Evolutionary conservation across 1,140 invertebrate genomes (phyloP), one percentile per base, ranked within the genome.

Genomic region (Cylas formicarius): DNA sequence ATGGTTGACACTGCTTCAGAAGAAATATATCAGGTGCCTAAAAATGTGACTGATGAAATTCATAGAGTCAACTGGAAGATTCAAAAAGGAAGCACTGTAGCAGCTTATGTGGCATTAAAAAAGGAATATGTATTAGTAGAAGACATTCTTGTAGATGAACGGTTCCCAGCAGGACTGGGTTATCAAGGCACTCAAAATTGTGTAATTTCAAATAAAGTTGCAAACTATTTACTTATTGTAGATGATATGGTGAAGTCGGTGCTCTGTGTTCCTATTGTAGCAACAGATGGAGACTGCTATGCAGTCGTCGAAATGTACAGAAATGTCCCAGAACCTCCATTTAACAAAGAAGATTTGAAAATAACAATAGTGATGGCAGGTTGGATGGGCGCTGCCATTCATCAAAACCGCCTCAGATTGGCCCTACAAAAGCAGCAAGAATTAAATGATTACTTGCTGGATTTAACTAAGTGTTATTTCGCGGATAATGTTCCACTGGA

Each of bases 371-470:
- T 68, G 2, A 50, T 74, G 2, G 62, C 68, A 0, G 73, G 70
- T 36, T 76, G 73, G 73, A 69, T 74, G 13, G 74, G 73, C 7
- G 68, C 71, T 0, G 71, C 74, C 3, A 71, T 72, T 2, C 70
- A 76, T 37, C 71, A 74, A 50, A 72, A 73, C 3, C 62, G 68
- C 42, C 64, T 65, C 9, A 48, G 72, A 2, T 47, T 72, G 28
- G 65, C 66, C 6, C 51, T 74, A 11, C 68, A 71, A 49, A 65
- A 69, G 33, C 67, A 72, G 3, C 61, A 68, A 4, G 65, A 71
- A 35, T 55, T 75, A 4, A 72, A 73, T 50, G 56, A 64, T 7
- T 71, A 72, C 45, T 58, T 75, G 3, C 52, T 73, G 3, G 63
- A 38, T 35, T 70, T 63, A 10, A 61, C 70, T 18, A 66, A 72